phyloP scores from a whole-genome alignment of 1,140 invertebrate genomes.

The Prorops nasuta region DNA sequence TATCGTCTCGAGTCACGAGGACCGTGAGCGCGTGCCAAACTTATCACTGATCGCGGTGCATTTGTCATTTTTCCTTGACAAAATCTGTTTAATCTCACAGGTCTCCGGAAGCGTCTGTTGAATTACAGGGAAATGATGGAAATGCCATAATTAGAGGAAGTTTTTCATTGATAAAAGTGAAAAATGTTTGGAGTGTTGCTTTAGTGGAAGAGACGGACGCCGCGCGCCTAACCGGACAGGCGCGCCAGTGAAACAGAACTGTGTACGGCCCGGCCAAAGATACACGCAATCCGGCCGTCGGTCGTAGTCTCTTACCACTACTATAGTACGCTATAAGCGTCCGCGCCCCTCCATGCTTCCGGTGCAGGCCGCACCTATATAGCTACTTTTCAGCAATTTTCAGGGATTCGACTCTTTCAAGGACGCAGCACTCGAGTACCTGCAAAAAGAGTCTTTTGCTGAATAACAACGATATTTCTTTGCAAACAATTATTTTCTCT shows the following conservation, averaged over 20 bases:
- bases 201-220: constrained; percentile 10
- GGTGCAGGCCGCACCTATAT: too few species aligned
- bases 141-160: neutral
- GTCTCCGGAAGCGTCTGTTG: neutral
- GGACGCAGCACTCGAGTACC: too few species aligned
- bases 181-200: neutral
- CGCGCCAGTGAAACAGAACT: constrained; percentile 44
- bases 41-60: neutral
- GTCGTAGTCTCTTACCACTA: too few species aligned
- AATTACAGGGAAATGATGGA: constrained; percentile 4
- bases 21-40: neutral
- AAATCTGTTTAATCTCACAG: neutral
- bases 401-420: too few species aligned
- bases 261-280: constrained; percentile 38
- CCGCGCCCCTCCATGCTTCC: too few species aligned
- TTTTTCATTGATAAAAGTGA: neutral
- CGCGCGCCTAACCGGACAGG: constrained; percentile 24
- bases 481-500: too few species aligned
- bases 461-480: too few species aligned
- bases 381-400: too few species aligned
- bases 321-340: too few species aligned
- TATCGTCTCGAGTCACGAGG: neutral
- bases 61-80: neutral
- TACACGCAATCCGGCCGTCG: too few species aligned
- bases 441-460: too few species aligned